These are phyloP conservation scores for Sternotherus odoratus DNA, from an alignment of 2,797 vertebrate species.

Conservation along the genomic window DNA sequence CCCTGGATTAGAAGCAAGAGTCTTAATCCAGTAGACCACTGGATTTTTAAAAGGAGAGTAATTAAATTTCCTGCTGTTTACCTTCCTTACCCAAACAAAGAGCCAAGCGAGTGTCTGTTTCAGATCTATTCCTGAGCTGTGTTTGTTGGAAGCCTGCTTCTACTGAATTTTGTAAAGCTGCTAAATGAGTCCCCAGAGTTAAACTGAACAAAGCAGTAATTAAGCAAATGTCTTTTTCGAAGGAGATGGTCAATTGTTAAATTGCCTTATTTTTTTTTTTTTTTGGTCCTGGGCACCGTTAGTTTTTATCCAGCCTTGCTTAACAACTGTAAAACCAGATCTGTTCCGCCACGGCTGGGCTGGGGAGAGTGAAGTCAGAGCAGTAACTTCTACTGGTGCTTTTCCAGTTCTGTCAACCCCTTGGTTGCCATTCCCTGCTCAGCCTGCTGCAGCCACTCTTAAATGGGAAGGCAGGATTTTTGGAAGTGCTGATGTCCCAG, in stretches of 20 bases:
- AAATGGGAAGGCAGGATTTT: background rate
- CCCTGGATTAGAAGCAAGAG: background rate
- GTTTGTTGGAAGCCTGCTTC: slow-evolving; percentile 11
- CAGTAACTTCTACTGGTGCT: background rate
- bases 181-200: background rate
- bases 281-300: background rate
- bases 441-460: background rate
- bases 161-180: slow-evolving; percentile 29
- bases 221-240: background rate
- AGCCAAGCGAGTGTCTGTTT: background rate
- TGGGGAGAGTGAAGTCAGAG: background rate
- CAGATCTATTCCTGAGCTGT: background rate
- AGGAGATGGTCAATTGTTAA: background rate
- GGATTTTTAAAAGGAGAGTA: background rate
- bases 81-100: background rate
- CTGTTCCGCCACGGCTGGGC: background rate
- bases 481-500: background rate
- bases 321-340: background rate
- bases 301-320: background rate
- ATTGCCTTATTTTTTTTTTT: background rate
- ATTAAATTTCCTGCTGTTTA: slow-evolving; percentile 17
- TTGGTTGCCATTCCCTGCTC: background rate
- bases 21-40: background rate
- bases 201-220: slow-evolving; percentile 3
- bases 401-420: background rate